These are phyloP conservation scores for Apamea monoglypha DNA, from an alignment of 2,888 invertebrate genomes.

Conservation along the genomic window DNA sequence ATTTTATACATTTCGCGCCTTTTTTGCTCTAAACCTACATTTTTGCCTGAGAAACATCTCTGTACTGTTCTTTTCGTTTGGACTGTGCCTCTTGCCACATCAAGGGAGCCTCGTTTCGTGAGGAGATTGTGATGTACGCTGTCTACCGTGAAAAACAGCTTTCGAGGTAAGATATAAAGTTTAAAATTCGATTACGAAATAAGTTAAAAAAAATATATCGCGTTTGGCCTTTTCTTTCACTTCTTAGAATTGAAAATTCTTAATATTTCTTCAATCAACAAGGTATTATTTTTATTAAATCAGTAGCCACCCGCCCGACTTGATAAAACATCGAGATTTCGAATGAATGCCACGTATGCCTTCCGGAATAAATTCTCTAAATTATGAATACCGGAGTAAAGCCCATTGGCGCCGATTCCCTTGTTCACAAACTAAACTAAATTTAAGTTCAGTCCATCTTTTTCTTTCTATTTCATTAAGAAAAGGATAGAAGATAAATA, in stretches of 20 bases:
- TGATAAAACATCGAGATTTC: not conserved
- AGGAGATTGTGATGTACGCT: not conserved
- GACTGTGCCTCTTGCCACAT: conserved; percentile 23
- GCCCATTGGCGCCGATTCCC: not conserved
- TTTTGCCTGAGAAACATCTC: conserved; percentile 52
- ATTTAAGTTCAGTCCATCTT: no score
- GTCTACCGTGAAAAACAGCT: not conserved
- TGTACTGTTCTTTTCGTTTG: conserved; percentile 40
- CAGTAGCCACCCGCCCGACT: not conserved
- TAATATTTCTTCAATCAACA: not conserved
- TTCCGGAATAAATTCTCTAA: not conserved
- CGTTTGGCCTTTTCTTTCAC: conserved; percentile 5
- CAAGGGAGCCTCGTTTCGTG: conserved; percentile 20
- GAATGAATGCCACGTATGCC: no score
- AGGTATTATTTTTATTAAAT: not conserved
- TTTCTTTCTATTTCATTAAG: no score
- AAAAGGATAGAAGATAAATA: no score
- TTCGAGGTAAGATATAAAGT: not conserved
- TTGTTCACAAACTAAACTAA: no score
- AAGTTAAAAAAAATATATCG: not conserved
- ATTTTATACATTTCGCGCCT: conserved; percentile 40
- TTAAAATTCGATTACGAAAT: not conserved
- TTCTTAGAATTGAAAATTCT: not conserved
- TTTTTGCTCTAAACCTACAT: conserved; percentile 32
- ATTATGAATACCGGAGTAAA: not conserved